A percentile compares a stretch with the other conserved stretches of the same genome.
phyloP scores from a whole-genome alignment of 2,113 vertebrate species.

The Otocyon megalotis region DNA sequence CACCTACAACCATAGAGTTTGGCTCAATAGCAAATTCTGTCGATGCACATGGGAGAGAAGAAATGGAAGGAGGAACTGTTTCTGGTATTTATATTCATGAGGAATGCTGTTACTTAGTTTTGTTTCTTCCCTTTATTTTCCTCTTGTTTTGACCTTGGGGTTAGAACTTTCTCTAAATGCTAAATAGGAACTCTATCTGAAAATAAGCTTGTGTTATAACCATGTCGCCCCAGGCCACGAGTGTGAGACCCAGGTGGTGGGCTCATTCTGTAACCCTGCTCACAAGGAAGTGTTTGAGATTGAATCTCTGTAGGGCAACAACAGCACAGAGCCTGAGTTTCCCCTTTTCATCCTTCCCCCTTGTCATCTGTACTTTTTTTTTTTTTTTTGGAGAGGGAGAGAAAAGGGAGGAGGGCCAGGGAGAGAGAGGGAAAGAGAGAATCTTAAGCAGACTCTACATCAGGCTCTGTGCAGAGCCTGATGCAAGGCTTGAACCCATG shows the following conservation, averaged over 20 bases:
- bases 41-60: not conserved
- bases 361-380: not conserved
- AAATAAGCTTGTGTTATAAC: not conserved
- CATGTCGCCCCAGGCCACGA: not conserved
- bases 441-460: not conserved
- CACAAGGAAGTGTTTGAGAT: not conserved
- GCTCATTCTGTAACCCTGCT: not conserved
- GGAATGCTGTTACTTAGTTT: not conserved
- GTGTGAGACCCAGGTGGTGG: fast-evolving
- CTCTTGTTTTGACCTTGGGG: not conserved
- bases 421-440: not conserved
- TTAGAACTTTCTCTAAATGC: not conserved
- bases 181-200: not conserved
- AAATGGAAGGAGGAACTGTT: not conserved
- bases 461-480: not conserved
- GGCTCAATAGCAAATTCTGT: not conserved
- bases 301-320: not conserved
- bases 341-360: not conserved
- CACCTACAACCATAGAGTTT: not conserved
- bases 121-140: constrained; percentile 48
- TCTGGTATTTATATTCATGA: not conserved
- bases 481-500: not conserved
- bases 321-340: too few relatives aligned
- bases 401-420: not conserved
- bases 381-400: not conserved